Evolutionary conservation across 1,140 invertebrate species (phyloP), one percentile per base, ranked within the genome.

Genomic region (Aphaenogaster ashmeadi): DNA sequence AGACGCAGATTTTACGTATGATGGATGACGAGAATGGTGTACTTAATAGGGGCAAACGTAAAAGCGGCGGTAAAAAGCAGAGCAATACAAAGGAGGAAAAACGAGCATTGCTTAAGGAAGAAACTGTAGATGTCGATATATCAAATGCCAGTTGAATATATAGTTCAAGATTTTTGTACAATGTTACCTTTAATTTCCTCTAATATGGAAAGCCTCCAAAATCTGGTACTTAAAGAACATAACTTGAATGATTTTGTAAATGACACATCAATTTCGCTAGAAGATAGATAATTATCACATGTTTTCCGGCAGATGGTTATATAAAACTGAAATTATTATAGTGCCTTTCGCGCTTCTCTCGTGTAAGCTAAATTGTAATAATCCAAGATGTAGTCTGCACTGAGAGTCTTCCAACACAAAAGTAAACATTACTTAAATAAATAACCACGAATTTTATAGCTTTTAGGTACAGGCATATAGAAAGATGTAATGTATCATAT

Each of bases 21-120:
- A 99, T 99, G 99, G 99, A 99, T 93, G 98, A 99, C 79, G 96
- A 97, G 15, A 97, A 99, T 91, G 98, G 98, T 0, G 98, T 99
- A 4, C 95, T 97, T 9, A 98, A 98, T 93, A 96, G 98, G 93
- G 95, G 96, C 3, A 92, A 96, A 90, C 96, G 96, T 81, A 96
- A 96, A 91, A 94, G 91, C 69, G 94, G 93, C 54, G 94, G 95
- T 36, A 96, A 96, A 89, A 96, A 96, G 56, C 93, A 95, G 58
- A 77, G 72, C 1, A 90, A 88, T 64, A 54, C 86, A 21, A 96
- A 96, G 78, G 96, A 96, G 80, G 96, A 96, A 0, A 96, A 96
- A 84, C 93, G 95, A 87, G 91, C 96, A 4, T 89, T 97, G 52
- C 90, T 96, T 21, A 96, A 96, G 64, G 96, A 97, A 52, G 96